Conservation (phyloP, 2,888 invertebrate genomes). For the Rotaria sp. region DNA sequence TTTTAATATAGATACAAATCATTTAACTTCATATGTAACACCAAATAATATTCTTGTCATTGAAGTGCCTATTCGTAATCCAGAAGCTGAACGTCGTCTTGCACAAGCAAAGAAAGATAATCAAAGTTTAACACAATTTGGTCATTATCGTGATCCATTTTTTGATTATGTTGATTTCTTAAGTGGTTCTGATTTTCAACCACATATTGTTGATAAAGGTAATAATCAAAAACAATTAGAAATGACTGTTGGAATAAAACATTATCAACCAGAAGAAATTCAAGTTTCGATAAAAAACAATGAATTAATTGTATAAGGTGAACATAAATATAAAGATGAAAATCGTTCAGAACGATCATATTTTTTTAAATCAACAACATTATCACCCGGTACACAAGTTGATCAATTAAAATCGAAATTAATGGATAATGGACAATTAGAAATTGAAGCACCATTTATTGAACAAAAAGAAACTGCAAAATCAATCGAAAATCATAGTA, state of each 20-base stretch:
- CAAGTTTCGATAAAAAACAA: neutral
- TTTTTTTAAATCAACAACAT: neutral
- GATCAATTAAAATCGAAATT: neutral
- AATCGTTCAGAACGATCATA: neutral
- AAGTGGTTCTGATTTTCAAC: neutral
- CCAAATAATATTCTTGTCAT: neutral
- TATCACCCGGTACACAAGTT: neutral
- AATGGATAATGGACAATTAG: neutral
- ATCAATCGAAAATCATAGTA: no score
- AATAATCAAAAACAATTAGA: neutral
- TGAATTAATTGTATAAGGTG: neutral
- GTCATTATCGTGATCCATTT: neutral
- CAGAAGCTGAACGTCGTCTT: neutral
- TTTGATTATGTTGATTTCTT: neutral
- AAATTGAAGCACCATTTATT: neutral
- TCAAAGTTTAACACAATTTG: neutral
- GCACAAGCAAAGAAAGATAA: neutral
- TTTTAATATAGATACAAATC: neutral
- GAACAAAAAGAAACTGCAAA: neutral
- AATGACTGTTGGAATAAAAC: neutral
- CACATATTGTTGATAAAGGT: neutral
- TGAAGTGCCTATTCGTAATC: neutral
- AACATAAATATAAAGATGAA: neutral
- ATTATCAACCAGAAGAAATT: neutral
- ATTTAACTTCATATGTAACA: neutral